These are phyloP conservation scores for Myzus persicae DNA, from an alignment of 1,140 invertebrate genomes.

Conservation along the genomic window DNA sequence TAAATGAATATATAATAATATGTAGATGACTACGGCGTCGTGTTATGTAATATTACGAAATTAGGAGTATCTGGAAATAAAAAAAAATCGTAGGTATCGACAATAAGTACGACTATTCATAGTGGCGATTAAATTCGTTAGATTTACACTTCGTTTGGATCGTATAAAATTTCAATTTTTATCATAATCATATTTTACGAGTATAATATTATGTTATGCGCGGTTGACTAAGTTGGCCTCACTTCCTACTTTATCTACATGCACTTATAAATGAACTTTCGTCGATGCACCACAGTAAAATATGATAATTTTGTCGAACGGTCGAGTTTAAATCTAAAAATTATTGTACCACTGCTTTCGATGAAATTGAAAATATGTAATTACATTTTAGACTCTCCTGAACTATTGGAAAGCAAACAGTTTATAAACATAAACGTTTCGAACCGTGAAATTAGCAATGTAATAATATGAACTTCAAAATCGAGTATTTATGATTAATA, in stretches of 20 bases:
- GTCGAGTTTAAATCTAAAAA: background rate
- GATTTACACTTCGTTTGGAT: background rate
- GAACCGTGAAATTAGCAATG: background rate
- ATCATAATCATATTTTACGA: background rate
- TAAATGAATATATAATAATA: background rate
- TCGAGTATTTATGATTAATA: background rate
- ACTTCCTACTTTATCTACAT: background rate
- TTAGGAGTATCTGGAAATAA: background rate
- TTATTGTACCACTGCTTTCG: background rate
- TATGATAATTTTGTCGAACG: background rate
- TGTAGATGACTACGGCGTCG: background rate
- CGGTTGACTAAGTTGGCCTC: background rate
- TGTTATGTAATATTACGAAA: background rate
- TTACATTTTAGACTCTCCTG: background rate
- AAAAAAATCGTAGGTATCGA: background rate
- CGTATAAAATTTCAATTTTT: background rate
- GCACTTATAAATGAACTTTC: background rate
- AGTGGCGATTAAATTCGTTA: background rate
- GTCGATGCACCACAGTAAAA: background rate
- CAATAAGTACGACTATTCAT: background rate
- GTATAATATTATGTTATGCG: background rate
- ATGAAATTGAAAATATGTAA: background rate
- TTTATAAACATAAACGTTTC: background rate
- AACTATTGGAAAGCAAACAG: background rate
- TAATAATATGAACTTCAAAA: background rate